phyloP scores from a whole-genome alignment of 2,888 invertebrate genomes.

The Rhaphigaster nebulosa region DNA sequence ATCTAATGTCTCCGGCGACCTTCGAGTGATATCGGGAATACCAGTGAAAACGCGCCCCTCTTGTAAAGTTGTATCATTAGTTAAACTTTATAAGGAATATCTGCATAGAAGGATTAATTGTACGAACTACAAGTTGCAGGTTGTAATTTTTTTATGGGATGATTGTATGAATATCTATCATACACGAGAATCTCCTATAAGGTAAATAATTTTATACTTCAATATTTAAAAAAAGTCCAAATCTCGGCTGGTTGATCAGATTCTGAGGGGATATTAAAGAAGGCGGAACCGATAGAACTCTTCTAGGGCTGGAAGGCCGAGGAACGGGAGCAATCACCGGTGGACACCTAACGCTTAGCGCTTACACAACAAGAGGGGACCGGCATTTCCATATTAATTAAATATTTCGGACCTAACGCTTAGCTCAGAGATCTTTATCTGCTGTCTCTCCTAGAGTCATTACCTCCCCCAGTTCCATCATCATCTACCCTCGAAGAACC shows the following conservation, averaged over 20 bases:
- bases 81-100: too few species aligned
- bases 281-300: not conserved
- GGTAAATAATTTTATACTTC: too few species aligned
- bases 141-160: too few species aligned
- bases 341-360: not conserved
- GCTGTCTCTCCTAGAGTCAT: conserved; percentile 43
- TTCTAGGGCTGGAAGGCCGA: not conserved
- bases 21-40: too few species aligned
- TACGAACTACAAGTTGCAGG: too few species aligned
- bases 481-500: not conserved
- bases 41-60: too few species aligned
- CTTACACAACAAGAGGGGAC: conserved; percentile 31
- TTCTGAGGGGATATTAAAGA: not conserved
- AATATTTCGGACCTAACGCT: conserved; percentile 45
- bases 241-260: not conserved
- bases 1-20: too few species aligned
- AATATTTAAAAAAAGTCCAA: not conserved
- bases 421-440: conserved; percentile 51
- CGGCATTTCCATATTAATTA: conserved; percentile 55
- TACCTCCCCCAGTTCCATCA: conserved; percentile 37
- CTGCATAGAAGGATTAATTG: too few species aligned
- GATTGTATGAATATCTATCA: too few species aligned
- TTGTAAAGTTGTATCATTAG: too few species aligned
- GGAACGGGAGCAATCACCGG: not conserved
- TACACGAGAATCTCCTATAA: too few species aligned